Evolutionary conservation across 2,113 vertebrate species (phyloP).

Genomic region (Oreochromis niloticus): DNA sequence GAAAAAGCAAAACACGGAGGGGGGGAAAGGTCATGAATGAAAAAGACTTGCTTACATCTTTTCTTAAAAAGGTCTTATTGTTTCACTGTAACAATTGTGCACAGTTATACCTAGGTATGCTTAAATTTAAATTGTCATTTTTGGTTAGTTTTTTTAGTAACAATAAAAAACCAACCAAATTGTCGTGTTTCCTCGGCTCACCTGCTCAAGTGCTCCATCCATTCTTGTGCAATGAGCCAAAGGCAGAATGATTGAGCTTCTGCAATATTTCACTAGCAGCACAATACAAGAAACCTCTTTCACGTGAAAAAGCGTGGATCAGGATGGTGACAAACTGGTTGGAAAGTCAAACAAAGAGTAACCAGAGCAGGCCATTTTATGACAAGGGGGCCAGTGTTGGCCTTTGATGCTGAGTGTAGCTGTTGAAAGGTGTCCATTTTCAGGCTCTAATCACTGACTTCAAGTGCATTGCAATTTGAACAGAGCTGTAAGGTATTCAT

Average conservation of each 20-base stretch:
- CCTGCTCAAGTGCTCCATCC: slow-evolving; percentile 27
- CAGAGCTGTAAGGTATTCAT: slow-evolving; percentile 31
- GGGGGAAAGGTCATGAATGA: neutral
- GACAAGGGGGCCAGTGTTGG: slow-evolving; percentile 50
- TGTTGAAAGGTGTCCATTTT: slow-evolving; percentile 68
- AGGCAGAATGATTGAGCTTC: slow-evolving; percentile 54
- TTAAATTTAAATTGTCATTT: neutral
- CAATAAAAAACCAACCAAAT: neutral
- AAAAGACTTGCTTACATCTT: neutral
- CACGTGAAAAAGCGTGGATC: slow-evolving; percentile 58
- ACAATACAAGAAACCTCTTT: slow-evolving; percentile 61
- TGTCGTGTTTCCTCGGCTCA: neutral
- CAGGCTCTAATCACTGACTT: slow-evolving; percentile 50
- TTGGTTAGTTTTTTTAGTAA: neutral
- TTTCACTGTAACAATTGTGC: neutral
- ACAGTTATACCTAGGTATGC: neutral
- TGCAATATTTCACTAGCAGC: slow-evolving; percentile 59
- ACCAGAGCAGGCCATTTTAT: slow-evolving; percentile 56
- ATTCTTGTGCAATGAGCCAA: slow-evolving; percentile 51
- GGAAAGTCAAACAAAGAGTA: slow-evolving; percentile 68
- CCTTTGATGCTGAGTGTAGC: slow-evolving; percentile 66
- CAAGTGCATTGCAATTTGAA: slow-evolving; percentile 48
- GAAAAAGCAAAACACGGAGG: fast-evolving
- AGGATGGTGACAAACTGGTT: slow-evolving; percentile 67
- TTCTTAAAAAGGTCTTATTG: neutral